Evolutionary conservation across 2,888 invertebrate species (phyloP), one percentile per base, ranked within the genome.

Genomic region (Ellobium chinense): DNA sequence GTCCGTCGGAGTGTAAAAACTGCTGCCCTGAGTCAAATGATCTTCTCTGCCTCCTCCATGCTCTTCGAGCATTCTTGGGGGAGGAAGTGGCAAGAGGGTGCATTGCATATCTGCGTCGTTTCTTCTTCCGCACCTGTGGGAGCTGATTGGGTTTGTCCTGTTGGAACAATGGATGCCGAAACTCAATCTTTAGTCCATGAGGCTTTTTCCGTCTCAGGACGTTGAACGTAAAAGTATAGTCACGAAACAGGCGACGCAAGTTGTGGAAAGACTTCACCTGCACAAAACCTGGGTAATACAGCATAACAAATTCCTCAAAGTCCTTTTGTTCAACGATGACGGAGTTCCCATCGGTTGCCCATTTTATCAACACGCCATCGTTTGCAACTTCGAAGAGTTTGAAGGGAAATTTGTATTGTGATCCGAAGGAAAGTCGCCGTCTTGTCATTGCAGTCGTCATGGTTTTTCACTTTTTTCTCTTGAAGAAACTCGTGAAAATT

Each of bases 251-350:
- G 63, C 92, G 86, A 24, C 91, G 84, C 5, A 92, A 85, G 77
- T 92, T 92, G 58, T 87, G 83, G 82, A 91, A 90, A 7, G 88
- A 82, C 14, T 90, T 83, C 68, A 91, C 91, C 82, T 91, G 89
- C 7, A 91, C 88, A 80, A 92, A 90, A 14, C 90, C 91, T 2
- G 92, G 92, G 75, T 91, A 90, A 29, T 84, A 78, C 34, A 82
- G 82, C 89, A 91, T 89, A 14, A 91, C 89, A 37, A 86, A 83
- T 2, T 85, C 82, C 79, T 90, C 91, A 70, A 90, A 91, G 18
- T 77, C 68, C 21, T 83, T 78, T 4, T 86, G 85, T 34, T 89
- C 89, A 18, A 85, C 85, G 7, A 87, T 82, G 12, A 89, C 82
- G 36, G 86, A 82, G 4, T 85, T 86, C 1, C 89, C 90, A 77